A percentile compares a stretch with the other conserved stretches of the same genome.
These are phyloP conservation scores for Hydractinia echinata DNA, from an alignment of 30 jellyfish, hydroid and myxozoan genomes.

Conservation along the genomic window DNA sequence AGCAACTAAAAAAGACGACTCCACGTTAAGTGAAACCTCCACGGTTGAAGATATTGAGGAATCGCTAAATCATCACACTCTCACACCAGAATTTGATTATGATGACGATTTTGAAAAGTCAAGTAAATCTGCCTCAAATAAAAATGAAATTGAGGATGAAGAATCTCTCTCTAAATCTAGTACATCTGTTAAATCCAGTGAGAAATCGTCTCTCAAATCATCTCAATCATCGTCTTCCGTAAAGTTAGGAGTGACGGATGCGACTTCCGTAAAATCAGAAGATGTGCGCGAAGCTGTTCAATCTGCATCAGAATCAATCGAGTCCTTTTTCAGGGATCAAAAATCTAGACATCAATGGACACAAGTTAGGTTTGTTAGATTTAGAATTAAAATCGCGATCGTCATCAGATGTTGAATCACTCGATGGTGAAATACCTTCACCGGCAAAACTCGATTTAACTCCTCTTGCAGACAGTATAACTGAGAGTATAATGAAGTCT, in stretches of 20 bases:
- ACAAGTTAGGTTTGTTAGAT: not conserved
- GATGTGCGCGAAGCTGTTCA: too few relatives aligned
- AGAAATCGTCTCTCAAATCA: too few relatives aligned
- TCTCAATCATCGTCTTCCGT: too few relatives aligned
- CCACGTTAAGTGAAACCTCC: conserved; percentile 11
- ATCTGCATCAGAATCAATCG: too few relatives aligned
- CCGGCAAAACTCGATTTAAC: conserved; percentile 37
- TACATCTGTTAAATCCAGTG: too few relatives aligned
- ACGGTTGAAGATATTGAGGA: conserved; percentile 8
- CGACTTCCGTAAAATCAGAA: too few relatives aligned
- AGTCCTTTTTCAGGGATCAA: too few relatives aligned
- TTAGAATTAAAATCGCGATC: conserved; percentile 3
- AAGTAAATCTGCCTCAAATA: not conserved
- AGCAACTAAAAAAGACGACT: not conserved
- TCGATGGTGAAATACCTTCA: conserved; percentile 2
- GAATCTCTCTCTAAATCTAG: not conserved
- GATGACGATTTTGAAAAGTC: not conserved
- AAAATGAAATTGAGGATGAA: not conserved
- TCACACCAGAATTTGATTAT: not conserved
- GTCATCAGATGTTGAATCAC: conserved; percentile 13
- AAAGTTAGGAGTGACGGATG: too few relatives aligned
- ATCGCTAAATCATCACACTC: not conserved
- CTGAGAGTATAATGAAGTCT: conserved; percentile 58
- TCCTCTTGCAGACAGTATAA: conserved; percentile 66
- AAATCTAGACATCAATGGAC: too few relatives aligned